A percentile compares a stretch with the other conserved stretches of the same genome.
Conservation (phyloP, 2,113 vertebrate genomes). For the Larimichthys polyactis region DNA sequence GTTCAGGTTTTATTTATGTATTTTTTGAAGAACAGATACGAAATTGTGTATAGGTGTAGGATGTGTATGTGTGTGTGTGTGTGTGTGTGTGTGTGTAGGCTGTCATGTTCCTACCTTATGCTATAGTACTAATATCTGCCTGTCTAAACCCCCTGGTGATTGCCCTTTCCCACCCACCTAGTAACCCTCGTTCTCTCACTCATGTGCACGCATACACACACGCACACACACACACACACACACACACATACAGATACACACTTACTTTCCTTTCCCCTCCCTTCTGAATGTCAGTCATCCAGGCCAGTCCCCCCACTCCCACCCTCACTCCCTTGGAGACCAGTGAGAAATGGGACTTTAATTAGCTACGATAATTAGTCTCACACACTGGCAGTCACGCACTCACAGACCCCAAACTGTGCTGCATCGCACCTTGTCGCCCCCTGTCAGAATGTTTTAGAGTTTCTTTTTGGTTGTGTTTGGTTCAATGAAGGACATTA, state of each 20-base stretch:
- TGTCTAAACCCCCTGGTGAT: background rate
- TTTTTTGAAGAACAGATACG: background rate
- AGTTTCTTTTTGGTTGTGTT: conserved; percentile 11
- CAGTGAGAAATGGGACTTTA: conserved; percentile 76
- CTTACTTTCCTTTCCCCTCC: conserved; percentile 5
- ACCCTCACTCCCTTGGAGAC: conserved; percentile 69
- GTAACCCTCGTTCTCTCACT: conserved; percentile 14
- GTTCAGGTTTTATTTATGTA: background rate
- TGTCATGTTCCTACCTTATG: background rate
- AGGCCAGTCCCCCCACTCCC: conserved; percentile 52
- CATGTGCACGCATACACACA: background rate
- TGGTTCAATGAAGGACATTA: conserved; percentile 35
- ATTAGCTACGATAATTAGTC: conserved; percentile 81
- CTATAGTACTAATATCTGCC: conserved; percentile 11
- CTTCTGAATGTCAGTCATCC: conserved; percentile 69
- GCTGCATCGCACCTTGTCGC: conserved; percentile 45
- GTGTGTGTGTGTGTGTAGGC: background rate
- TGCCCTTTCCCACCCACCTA: conserved; percentile 1
- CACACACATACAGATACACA: background rate
- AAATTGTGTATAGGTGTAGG: too few species aligned
- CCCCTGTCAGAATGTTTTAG: conserved; percentile 32
- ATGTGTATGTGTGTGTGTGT: background rate
- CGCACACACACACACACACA: conserved; percentile 9
- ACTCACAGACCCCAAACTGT: conserved; percentile 44
- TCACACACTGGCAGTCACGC: background rate